Evolutionary conservation across 2,113 vertebrate genomes (phyloP).

Genomic region (Esox niger): DNA sequence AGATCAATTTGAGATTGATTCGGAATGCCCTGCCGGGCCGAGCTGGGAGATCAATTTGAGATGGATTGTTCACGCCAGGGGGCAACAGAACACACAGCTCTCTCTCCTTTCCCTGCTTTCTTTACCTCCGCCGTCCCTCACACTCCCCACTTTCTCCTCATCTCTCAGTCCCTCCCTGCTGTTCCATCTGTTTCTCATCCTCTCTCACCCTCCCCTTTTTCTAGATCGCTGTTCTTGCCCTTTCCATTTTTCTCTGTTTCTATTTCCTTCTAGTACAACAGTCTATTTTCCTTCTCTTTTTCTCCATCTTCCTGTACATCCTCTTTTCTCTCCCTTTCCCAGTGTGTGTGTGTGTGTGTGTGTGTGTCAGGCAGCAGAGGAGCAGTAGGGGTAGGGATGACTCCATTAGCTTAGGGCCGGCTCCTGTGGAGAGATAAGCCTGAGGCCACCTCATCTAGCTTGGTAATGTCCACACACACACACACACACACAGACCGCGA

Average conservation of each 20-base stretch:
- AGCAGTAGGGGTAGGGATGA: constrained; percentile 54
- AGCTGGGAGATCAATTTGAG: constrained; percentile 81
- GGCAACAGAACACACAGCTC: constrained; percentile 69
- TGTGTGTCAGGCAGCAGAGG: neutral
- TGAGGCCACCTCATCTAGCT: constrained; percentile 48
- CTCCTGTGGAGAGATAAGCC: constrained; percentile 50
- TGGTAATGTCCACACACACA: constrained; percentile 33
- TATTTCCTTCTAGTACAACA: neutral
- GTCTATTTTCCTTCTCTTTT: neutral
- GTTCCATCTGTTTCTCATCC: constrained; percentile 6
- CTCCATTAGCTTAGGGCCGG: constrained; percentile 65
- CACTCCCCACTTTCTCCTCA: constrained; percentile 19
- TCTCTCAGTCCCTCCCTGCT: neutral
- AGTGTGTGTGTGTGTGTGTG: neutral
- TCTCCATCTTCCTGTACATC: neutral
- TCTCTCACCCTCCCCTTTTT: constrained; percentile 59
- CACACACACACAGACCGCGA: constrained; percentile 21
- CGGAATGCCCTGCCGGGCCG: constrained; percentile 74
- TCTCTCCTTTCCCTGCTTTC: constrained; percentile 62
- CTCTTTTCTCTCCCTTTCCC: neutral
- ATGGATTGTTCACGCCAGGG: constrained; percentile 78
- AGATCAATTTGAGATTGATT: constrained; percentile 85
- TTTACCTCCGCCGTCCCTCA: constrained; percentile 49
- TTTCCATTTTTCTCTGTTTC: constrained; percentile 26
- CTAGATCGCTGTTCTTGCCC: constrained; percentile 49